Percentiles rank a stretch among this genome's conserved stretches.
Conservation (phyloP, 2,888 invertebrate species). For the Hybos culiciformis region DNA sequence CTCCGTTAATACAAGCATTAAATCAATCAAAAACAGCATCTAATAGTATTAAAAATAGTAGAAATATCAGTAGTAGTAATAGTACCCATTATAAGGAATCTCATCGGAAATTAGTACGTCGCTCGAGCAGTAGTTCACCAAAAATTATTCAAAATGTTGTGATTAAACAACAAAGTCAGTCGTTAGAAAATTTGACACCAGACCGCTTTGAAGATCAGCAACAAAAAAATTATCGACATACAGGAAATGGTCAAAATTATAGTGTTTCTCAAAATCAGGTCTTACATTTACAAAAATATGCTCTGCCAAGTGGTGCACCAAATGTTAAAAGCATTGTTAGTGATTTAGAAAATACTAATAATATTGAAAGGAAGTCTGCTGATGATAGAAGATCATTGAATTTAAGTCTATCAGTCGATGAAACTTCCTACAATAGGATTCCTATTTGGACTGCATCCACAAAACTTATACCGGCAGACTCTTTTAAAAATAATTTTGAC, state of each 20-base stretch:
- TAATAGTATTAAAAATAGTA: constrained; percentile 15
- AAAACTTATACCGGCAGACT: constrained; percentile 32
- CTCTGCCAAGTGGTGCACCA: constrained; percentile 24
- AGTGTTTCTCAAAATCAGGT: constrained; percentile 86
- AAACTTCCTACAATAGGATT: constrained; percentile 16
- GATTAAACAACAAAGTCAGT: constrained; percentile 34
- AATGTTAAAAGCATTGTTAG: constrained; percentile 58
- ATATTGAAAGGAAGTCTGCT: constrained; percentile 26
- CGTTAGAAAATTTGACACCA: constrained; percentile 31
- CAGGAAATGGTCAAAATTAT: constrained; percentile 74
- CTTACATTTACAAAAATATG: constrained; percentile 58
- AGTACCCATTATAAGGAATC: constrained; percentile 27
- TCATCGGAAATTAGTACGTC: constrained; percentile 25
- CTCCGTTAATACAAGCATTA: constrained; percentile 45
- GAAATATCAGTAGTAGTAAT: constrained; percentile 9
- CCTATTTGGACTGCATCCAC: constrained; percentile 33
- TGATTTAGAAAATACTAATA: constrained; percentile 46
- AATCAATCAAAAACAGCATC: constrained; percentile 31
- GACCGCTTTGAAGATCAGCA: constrained; percentile 38
- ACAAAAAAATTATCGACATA: constrained; percentile 68
- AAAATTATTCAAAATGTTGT: constrained; percentile 26
- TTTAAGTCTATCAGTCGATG: constrained; percentile 15
- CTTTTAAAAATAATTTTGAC: background rate
- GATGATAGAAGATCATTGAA: constrained; percentile 21
- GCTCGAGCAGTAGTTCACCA: constrained; percentile 33